Conservation (phyloP, 1,140 invertebrate genomes). For the Harpegnathos saltator region DNA sequence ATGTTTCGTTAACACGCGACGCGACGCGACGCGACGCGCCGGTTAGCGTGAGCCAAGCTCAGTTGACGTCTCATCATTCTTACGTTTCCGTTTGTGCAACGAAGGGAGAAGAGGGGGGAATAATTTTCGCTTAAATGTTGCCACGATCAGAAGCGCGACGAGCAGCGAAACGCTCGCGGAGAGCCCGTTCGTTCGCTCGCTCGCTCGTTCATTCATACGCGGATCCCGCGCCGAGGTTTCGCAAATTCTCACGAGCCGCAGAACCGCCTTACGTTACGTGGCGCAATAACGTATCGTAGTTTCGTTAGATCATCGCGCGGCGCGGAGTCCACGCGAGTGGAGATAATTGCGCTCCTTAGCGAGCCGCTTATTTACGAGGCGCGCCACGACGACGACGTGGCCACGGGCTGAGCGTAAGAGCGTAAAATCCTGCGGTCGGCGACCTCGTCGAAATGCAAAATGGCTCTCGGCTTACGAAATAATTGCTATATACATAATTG, state of each 20-base stretch:
- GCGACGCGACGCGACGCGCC: too few species aligned
- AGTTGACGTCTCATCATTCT: too few species aligned
- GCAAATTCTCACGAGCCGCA: neutral
- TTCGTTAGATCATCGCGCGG: slow-evolving; percentile 12
- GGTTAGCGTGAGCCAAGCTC: too few species aligned
- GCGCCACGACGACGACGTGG: neutral
- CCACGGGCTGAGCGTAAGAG: slow-evolving; percentile 27
- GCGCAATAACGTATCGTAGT: slow-evolving; percentile 29
- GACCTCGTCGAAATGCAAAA: slow-evolving; percentile 60
- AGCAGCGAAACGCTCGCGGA: too few species aligned
- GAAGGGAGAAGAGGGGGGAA: too few species aligned
- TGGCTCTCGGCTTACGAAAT: slow-evolving; percentile 60
- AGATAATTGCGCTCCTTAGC: slow-evolving; percentile 27
- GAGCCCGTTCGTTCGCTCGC: too few species aligned
- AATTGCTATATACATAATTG: slow-evolving; percentile 71
- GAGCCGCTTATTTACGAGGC: slow-evolving; percentile 42
- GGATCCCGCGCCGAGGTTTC: too few species aligned
- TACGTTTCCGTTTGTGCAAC: too few species aligned
- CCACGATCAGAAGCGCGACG: too few species aligned
- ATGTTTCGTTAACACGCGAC: too few species aligned
- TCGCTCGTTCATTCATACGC: too few species aligned
- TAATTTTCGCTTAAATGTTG: too few species aligned
- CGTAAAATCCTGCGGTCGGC: slow-evolving; percentile 16
- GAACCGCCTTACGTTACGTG: slow-evolving; percentile 2
- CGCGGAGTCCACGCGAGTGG: neutral